Conservation (phyloP, 2,888 invertebrate species). For the Callimorpha dominula region DNA sequence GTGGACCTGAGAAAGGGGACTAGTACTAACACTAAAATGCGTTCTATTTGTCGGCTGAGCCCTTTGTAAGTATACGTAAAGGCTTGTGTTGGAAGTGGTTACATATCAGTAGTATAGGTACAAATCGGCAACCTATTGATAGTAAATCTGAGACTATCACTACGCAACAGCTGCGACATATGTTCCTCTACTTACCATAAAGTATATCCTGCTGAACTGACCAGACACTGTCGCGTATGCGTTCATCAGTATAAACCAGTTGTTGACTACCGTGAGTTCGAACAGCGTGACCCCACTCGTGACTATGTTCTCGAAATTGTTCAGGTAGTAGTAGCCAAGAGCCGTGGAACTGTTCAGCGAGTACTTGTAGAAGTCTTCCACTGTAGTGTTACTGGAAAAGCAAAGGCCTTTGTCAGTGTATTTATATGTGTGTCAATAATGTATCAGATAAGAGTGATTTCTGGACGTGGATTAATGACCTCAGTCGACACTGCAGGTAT, state of each 20-base stretch:
- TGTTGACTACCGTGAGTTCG: conserved; percentile 96
- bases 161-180: background rate
- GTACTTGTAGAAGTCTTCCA: conserved; percentile 93
- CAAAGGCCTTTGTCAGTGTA: background rate
- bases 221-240: conserved; percentile 91
- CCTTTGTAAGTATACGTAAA: no score
- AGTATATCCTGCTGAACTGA: conserved; percentile 92
- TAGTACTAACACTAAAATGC: no score
- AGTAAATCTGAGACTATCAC: no score
- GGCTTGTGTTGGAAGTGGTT: background rate
- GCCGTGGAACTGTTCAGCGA: conserved; percentile 89
- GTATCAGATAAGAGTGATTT: background rate
- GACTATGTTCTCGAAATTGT: conserved; percentile 93
- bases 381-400: conserved; percentile 91
- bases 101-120: background rate
- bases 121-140: background rate
- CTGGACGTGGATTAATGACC: background rate
- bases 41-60: no score
- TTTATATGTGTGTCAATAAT: background rate
- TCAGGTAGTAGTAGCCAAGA: conserved; percentile 94
- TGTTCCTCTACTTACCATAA: conserved; percentile 88
- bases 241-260: conserved; percentile 97
- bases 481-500: background rate
- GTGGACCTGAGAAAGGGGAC: background rate
- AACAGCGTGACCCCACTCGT: conserved; percentile 94